Evolutionary conservation across 1,140 invertebrate species (phyloP).

Genomic region (Formica exsecta): DNA sequence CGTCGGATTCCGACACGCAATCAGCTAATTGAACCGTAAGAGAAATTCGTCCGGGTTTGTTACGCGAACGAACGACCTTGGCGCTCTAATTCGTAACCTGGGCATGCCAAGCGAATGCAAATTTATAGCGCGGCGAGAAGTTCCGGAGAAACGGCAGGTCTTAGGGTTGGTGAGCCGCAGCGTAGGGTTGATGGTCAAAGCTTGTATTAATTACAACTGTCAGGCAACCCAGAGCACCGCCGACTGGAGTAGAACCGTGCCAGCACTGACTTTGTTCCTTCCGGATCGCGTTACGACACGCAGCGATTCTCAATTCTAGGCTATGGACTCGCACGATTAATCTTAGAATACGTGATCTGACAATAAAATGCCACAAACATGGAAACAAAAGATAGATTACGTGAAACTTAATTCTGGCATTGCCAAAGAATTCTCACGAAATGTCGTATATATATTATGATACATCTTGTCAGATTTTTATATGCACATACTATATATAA

Average conservation of each 20-base stretch:
- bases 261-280: conserved; percentile 65
- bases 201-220: conserved; percentile 82
- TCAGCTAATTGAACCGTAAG: conserved; percentile 63
- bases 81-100: conserved; percentile 45
- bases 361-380: background rate
- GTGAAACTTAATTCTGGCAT: background rate
- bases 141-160: conserved; percentile 75
- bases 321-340: conserved; percentile 37
- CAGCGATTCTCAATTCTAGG: conserved; percentile 57
- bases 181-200: conserved; percentile 81
- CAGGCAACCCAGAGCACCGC: conserved; percentile 71
- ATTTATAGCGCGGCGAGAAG: conserved; percentile 71
- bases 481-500: no score
- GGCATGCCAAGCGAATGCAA: conserved; percentile 33
- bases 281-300: conserved; percentile 44
- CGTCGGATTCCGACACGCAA: conserved; percentile 36
- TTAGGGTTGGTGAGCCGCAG: conserved; percentile 69
- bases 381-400: conserved; percentile 7
- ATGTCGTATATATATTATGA: background rate
- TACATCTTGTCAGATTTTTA: background rate
- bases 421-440: background rate
- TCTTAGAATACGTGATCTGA: conserved; percentile 10
- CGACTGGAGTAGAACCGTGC: conserved; percentile 68
- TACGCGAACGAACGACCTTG: conserved; percentile 24
- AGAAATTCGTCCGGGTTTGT: conserved; percentile 55